Conservation (phyloP, 2,113 vertebrate species). For the Clarias magur region DNA sequence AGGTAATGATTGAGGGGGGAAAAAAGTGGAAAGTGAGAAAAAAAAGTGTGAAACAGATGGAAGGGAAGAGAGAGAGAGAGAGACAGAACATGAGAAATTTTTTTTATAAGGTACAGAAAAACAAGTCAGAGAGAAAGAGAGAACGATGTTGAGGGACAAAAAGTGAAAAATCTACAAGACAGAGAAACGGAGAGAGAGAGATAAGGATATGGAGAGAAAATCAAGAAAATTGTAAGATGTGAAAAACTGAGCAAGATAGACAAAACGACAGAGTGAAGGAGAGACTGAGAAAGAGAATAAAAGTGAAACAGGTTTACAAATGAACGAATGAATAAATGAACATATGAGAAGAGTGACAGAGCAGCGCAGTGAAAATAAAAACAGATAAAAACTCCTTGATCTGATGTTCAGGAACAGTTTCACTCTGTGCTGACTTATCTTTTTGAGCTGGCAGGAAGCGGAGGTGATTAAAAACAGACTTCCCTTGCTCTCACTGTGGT, state of each 20-base stretch:
- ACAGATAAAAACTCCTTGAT: neutral
- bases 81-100: neutral
- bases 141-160: neutral
- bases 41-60: neutral
- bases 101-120: no score
- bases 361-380: neutral
- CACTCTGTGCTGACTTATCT: neutral
- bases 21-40: neutral
- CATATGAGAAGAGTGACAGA: neutral
- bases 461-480: constrained; percentile 45
- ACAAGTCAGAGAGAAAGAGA: neutral
- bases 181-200: neutral
- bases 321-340: no score
- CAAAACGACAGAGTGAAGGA: neutral
- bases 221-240: neutral
- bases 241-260: neutral
- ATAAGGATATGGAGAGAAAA: neutral
- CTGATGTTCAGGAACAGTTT: neutral
- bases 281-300: neutral
- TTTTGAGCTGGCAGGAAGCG: constrained; percentile 31
- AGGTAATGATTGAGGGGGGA: neutral
- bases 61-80: neutral
- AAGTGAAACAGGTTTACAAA: neutral
- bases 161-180: neutral
- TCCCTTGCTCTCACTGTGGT: constrained; percentile 35